These are phyloP conservation scores for Acanthis flammea DNA, from an alignment of 2,797 vertebrate genomes.

Conservation along the genomic window DNA sequence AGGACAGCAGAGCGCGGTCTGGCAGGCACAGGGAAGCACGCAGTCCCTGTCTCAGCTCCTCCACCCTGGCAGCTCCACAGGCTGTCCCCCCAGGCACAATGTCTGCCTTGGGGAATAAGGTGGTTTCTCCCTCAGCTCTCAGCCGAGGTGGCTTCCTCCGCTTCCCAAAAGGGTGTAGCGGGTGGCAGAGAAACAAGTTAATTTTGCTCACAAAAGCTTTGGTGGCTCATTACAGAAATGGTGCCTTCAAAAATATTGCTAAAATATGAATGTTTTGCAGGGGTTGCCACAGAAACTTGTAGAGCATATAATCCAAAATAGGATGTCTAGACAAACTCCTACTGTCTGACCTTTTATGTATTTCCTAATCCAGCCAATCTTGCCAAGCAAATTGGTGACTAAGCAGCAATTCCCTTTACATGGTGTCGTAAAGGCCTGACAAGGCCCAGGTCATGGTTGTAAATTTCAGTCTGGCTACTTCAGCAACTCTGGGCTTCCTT, in stretches of 20 bases:
- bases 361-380: constrained; percentile 74
- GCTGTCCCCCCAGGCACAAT: background rate
- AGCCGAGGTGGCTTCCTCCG: background rate
- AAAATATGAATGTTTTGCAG: constrained; percentile 70
- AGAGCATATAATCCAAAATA: constrained; percentile 73
- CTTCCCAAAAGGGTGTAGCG: background rate
- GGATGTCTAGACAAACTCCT: constrained; percentile 83
- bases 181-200: background rate
- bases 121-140: background rate
- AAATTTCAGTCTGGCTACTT: constrained; percentile 77
- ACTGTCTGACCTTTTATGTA: constrained; percentile 80
- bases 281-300: constrained; percentile 72
- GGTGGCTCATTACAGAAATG: constrained; percentile 1
- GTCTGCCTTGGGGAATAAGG: background rate
- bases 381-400: constrained; percentile 79
- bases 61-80: background rate
- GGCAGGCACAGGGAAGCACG: background rate
- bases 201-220: constrained; percentile 10
- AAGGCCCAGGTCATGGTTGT: constrained; percentile 75
- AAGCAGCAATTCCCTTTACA: constrained; percentile 77
- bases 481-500: constrained; percentile 64
- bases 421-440: constrained; percentile 73
- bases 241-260: constrained; percentile 49
- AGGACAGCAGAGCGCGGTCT: background rate
- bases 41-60: background rate